These are phyloP conservation scores for Siniperca knerii DNA, from an alignment of 2,113 vertebrate genomes.

Conservation along the genomic window DNA sequence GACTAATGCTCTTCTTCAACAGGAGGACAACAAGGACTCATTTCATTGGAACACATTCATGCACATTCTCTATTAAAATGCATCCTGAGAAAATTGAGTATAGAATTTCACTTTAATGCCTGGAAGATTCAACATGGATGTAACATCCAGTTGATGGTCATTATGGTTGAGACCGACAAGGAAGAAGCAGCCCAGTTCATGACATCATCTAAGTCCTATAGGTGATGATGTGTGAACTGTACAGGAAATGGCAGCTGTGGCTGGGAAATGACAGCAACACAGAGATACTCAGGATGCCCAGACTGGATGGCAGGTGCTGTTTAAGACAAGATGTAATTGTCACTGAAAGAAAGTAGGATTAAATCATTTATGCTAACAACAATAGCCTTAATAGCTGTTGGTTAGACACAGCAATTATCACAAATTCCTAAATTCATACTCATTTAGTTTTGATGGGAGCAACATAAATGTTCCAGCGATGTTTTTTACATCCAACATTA, in stretches of 20 bases:
- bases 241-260: conserved; percentile 63
- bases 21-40: not conserved
- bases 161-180: conserved; percentile 11
- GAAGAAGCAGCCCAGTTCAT: conserved; percentile 43
- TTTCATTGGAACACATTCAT: not conserved
- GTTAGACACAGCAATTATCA: not conserved
- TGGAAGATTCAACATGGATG: conserved; percentile 28
- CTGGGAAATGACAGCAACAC: conserved; percentile 23
- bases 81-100: not conserved
- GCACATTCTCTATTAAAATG: not conserved
- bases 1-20: conserved; percentile 5
- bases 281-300: conserved; percentile 36
- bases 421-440: not conserved
- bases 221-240: conserved; percentile 76
- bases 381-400: not conserved
- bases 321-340: conserved; percentile 7
- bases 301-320: conserved; percentile 26
- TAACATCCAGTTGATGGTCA: conserved; percentile 21
- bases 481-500: not conserved
- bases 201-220: conserved; percentile 63
- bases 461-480: not conserved
- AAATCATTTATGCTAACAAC: not conserved
- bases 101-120: conserved; percentile 26
- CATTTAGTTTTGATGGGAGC: not conserved
- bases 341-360: not conserved